Percentiles rank a stretch among this genome's conserved stretches.
These are phyloP conservation scores for Tor tambroides DNA, from an alignment of 2,113 vertebrate species.

Conservation along the genomic window DNA sequence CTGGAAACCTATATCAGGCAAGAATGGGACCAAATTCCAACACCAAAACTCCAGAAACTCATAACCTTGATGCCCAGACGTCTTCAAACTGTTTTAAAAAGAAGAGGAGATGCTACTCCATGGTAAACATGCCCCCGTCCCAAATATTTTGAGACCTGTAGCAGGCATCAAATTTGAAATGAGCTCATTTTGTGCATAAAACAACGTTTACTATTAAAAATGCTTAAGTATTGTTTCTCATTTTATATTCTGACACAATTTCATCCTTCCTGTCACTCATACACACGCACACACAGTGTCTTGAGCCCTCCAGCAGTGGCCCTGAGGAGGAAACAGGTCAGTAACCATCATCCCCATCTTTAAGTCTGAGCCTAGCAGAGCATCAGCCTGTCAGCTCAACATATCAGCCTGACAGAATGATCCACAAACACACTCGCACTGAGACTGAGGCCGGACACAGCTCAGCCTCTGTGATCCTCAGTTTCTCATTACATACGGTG, in stretches of 20 bases:
- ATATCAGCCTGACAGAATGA: slow-evolving; percentile 38
- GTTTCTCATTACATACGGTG: slow-evolving; percentile 4
- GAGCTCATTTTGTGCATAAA: no score
- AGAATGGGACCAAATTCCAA: no score
- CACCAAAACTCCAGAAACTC: no score
- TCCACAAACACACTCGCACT: slow-evolving; percentile 15
- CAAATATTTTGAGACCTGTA: no score
- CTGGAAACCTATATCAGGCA: no score
- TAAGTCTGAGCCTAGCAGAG: slow-evolving; percentile 31
- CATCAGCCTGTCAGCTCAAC: slow-evolving; percentile 53
- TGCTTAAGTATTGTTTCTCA: background rate
- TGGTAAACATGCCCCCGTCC: no score
- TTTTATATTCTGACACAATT: background rate
- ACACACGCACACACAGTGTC: background rate
- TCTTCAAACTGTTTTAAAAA: no score
- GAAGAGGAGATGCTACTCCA: no score
- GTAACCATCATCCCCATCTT: slow-evolving; percentile 51
- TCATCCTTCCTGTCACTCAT: background rate
- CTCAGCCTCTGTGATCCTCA: slow-evolving; percentile 47
- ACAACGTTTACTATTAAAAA: background rate
- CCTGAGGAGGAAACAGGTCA: slow-evolving; percentile 52
- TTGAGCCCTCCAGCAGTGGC: slow-evolving; percentile 20
- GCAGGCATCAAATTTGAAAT: no score
- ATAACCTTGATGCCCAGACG: no score
- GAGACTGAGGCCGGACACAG: slow-evolving; percentile 38